Conservation (phyloP, 2,113 vertebrate species). For the Oryzias woworae region DNA sequence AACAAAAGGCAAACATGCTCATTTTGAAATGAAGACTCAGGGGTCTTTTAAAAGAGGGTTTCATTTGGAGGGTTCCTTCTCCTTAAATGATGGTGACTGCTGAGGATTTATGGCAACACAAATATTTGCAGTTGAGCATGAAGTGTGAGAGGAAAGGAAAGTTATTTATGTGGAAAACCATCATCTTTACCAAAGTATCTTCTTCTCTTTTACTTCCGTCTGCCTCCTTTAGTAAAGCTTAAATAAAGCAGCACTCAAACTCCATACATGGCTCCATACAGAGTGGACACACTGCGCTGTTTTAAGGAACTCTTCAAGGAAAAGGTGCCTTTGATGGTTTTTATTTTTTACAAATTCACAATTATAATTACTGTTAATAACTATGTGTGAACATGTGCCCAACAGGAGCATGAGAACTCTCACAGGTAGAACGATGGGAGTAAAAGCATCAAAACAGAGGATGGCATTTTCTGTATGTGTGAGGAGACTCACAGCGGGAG, state of each 20-base stretch:
- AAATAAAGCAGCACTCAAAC: background rate
- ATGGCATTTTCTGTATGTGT: background rate
- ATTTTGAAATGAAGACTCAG: conserved; percentile 11
- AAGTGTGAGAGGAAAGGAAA: conserved; percentile 21
- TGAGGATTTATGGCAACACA: conserved; percentile 14
- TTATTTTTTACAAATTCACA: too few species aligned
- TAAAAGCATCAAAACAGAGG: background rate
- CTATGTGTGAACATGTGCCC: background rate
- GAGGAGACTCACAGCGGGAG: conserved; percentile 90
- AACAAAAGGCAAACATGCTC: conserved; percentile 16
- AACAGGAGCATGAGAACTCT: background rate
- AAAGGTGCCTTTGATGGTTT: background rate
- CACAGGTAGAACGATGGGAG: background rate
- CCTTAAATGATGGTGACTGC: conserved; percentile 10
- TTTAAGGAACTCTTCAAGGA: background rate
- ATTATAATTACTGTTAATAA: too few species aligned
- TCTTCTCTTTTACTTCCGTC: conserved; percentile 3
- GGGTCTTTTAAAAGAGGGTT: conserved; percentile 12
- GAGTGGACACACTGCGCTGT: too few species aligned
- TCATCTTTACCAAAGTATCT: background rate
- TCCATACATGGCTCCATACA: too few species aligned
- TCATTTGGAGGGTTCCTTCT: conserved; percentile 27
- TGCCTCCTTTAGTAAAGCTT: conserved; percentile 30
- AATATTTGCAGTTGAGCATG: conserved; percentile 1
- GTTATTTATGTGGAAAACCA: background rate